These are phyloP conservation scores for Pelodytes ibericus DNA, from an alignment of 2,797 vertebrate genomes.

Conservation along the genomic window DNA sequence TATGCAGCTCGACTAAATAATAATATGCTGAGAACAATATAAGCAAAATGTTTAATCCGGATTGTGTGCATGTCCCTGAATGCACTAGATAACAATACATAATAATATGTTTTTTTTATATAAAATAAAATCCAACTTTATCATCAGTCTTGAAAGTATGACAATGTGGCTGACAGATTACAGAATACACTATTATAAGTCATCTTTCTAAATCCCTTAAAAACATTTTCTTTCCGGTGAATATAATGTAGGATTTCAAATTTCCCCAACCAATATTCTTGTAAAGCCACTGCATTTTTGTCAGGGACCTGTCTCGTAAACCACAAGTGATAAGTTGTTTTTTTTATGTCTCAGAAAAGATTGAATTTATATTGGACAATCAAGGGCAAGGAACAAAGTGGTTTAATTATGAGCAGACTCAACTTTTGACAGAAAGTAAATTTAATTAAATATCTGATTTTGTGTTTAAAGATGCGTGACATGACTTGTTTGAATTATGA, in stretches of 20 bases:
- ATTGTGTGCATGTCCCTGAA: no score
- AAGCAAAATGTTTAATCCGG: no score
- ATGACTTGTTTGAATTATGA: conserved; percentile 21
- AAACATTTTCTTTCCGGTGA: conserved; percentile 27
- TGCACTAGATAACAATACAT: no score
- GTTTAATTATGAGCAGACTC: conserved; percentile 22
- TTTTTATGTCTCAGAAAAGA: conserved; percentile 14
- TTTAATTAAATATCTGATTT: conserved; percentile 43
- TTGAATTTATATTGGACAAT: conserved; percentile 20
- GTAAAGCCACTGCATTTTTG: conserved; percentile 24
- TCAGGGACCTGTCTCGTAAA: conserved; percentile 14
- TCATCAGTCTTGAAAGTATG: no score
- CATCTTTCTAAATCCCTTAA: conserved; percentile 24
- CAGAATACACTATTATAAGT: not conserved
- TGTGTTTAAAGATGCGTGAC: conserved; percentile 28
- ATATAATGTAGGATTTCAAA: conserved; percentile 25
- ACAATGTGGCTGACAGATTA: no score
- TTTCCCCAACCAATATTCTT: conserved; percentile 30
- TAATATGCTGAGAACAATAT: no score
- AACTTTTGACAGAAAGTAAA: conserved; percentile 22
- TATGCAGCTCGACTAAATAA: no score
- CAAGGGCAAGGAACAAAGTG: conserved; percentile 20
- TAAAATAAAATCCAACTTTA: no score
- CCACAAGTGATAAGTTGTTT: conserved; percentile 24
- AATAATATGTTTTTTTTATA: no score